Evolutionary conservation across 2,888 invertebrate species (phyloP).

Genomic region (Tromatobia lineatoria): DNA sequence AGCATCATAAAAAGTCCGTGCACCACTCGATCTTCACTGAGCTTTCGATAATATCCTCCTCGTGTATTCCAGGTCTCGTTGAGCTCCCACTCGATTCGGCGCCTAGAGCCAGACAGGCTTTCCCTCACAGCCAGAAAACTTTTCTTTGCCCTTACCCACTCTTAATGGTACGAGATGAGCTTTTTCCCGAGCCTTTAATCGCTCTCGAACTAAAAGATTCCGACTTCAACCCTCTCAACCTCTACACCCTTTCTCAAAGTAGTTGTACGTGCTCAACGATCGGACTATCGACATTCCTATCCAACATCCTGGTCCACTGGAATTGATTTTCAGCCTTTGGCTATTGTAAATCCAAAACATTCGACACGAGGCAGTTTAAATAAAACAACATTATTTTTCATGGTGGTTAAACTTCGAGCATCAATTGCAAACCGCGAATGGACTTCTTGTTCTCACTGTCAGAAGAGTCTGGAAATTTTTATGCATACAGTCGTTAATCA

Average conservation of each 20-base stretch:
- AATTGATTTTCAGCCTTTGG: conserved; percentile 13
- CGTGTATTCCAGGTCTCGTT: conserved; percentile 38
- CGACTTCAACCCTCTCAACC: conserved; percentile 6
- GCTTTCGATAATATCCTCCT: conserved; percentile 47
- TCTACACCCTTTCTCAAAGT: conserved; percentile 15
- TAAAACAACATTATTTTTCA: not conserved
- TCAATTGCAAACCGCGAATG: not conserved
- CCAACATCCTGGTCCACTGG: not conserved
- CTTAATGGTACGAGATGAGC: conserved; percentile 38
- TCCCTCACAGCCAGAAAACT: conserved; percentile 52
- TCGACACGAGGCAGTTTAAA: not conserved
- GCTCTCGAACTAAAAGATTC: conserved; percentile 45
- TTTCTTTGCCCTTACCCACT: conserved; percentile 23
- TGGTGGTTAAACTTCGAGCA: not conserved
- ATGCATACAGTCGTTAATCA: no score
- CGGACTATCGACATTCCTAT: conserved; percentile 19
- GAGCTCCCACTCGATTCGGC: conserved; percentile 28
- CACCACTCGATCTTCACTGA: conserved; percentile 33
- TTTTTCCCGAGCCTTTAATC: conserved; percentile 48
- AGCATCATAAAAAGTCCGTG: conserved; percentile 43
- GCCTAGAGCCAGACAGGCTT: conserved; percentile 30
- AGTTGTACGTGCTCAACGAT: conserved; percentile 26
- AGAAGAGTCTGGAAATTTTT: no score
- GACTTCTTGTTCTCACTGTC: no score
- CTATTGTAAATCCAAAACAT: not conserved